A percentile compares a stretch with the other conserved stretches of the same genome.
These are phyloP conservation scores for Phyto melanocephala DNA, from an alignment of 2,888 invertebrate genomes.

Conservation along the genomic window DNA sequence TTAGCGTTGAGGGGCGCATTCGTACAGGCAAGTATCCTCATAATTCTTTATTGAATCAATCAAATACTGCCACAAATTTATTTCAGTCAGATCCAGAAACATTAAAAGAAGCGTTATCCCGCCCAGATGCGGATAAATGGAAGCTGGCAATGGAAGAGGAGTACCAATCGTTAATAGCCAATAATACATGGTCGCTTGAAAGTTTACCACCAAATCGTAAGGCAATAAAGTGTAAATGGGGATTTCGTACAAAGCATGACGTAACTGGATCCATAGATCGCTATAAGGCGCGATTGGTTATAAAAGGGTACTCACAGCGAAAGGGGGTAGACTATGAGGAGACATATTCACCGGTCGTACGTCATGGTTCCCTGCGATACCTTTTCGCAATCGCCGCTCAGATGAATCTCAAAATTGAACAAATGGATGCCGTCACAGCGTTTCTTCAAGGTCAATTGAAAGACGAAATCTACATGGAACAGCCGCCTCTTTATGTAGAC, in stretches of 20 bases:
- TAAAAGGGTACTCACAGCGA: not conserved
- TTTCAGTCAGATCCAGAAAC: conserved; percentile 24
- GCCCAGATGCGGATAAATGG: conserved; percentile 15
- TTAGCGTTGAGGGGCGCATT: conserved; percentile 21
- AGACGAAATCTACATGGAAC: no score
- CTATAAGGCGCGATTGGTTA: not conserved
- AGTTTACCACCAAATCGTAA: not conserved
- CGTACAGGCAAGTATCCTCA: conserved; percentile 23
- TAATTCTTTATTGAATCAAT: not conserved
- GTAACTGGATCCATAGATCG: not conserved
- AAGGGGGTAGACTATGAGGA: no score
- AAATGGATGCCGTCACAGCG: no score
- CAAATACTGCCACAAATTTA: conserved; percentile 6
- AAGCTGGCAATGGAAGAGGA: conserved; percentile 53
- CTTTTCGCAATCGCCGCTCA: conserved; percentile 51
- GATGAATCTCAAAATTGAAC: conserved; percentile 37
- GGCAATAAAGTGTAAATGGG: not conserved
- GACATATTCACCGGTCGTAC: no score
- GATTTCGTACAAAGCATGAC: not conserved
- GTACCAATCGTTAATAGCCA: conserved; percentile 24
- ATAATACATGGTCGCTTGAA: not conserved
- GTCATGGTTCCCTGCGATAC: conserved; percentile 47
- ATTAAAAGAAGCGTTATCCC: conserved; percentile 9
- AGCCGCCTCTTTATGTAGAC: conserved; percentile 21
- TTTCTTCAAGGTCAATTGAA: conserved; percentile 64